Percentiles rank a stretch among this genome's conserved stretches.
Evolutionary conservation across 2,113 vertebrate genomes (phyloP).

Genomic region (Hippocampus abdominalis): DNA sequence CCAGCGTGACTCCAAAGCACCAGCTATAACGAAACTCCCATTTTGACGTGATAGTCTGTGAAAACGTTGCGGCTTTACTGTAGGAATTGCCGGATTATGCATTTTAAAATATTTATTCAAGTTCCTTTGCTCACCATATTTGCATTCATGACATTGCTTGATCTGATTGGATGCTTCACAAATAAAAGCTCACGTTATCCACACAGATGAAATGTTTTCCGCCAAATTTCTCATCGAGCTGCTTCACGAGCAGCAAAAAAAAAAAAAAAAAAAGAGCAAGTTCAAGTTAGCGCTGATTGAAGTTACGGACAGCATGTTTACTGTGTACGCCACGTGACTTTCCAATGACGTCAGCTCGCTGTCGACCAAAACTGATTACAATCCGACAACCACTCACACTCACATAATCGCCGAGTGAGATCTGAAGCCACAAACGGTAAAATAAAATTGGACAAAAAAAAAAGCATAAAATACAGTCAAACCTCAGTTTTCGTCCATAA

Average conservation of each 20-base stretch:
- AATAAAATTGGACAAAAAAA: no score
- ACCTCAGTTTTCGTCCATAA: no score
- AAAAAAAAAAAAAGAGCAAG: no score
- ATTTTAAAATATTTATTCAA: background rate
- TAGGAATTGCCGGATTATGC: background rate
- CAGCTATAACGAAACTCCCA: no score
- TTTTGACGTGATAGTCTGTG: background rate
- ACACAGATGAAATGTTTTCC: background rate
- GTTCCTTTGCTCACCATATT: background rate
- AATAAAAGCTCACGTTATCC: background rate
- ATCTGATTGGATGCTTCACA: background rate
- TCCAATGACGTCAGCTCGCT: no score
- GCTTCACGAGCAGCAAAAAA: background rate
- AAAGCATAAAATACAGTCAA: no score
- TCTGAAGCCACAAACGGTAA: no score
- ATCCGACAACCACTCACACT: no score
- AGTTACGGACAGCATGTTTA: background rate
- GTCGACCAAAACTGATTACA: no score
- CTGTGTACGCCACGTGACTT: background rate
- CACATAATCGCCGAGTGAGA: no score
- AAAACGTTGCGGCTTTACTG: background rate
- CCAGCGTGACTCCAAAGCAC: background rate
- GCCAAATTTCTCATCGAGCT: background rate
- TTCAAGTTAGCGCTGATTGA: no score
- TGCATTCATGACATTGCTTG: background rate